phyloP scores from a whole-genome alignment of 2,888 invertebrate genomes.

The Gibbula magus region DNA sequence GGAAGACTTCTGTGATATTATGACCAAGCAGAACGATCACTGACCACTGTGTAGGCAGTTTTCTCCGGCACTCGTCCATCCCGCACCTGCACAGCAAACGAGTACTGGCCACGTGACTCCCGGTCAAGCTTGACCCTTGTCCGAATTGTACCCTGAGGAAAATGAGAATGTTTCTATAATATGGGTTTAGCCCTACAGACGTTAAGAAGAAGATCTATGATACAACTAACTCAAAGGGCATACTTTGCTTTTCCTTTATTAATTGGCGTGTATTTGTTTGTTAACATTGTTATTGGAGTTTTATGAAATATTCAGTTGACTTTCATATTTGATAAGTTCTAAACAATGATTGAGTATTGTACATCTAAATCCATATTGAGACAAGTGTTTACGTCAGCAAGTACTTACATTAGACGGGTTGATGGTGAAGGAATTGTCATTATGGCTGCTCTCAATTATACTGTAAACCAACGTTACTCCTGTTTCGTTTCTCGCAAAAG shows the following conservation, averaged over 20 bases:
- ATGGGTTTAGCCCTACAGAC: too few species aligned
- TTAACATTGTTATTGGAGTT: too few species aligned
- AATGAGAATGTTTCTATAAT: too few species aligned
- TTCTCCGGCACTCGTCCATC: conserved; percentile 53
- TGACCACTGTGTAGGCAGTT: conserved; percentile 60
- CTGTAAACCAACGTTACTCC: not conserved
- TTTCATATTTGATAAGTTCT: too few species aligned
- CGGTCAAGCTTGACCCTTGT: conserved; percentile 60
- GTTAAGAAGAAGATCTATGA: too few species aligned
- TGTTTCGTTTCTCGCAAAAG: not conserved
- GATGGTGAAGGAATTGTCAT: not conserved
- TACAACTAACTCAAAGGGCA: too few species aligned
- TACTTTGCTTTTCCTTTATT: too few species aligned
- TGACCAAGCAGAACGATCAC: conserved; percentile 6
- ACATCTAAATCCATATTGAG: too few species aligned
- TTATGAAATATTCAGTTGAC: too few species aligned
- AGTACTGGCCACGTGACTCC: conserved; percentile 50
- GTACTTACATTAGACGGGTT: not conserved
- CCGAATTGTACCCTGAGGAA: conserved; percentile 68
- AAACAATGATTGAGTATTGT: too few species aligned
- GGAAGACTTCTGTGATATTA: not conserved
- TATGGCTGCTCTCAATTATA: not conserved
- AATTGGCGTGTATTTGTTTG: too few species aligned
- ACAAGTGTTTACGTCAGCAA: too few species aligned
- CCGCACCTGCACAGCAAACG: conserved; percentile 55